phyloP scores from a whole-genome alignment of 1,140 invertebrate species.

The Mya arenaria region DNA sequence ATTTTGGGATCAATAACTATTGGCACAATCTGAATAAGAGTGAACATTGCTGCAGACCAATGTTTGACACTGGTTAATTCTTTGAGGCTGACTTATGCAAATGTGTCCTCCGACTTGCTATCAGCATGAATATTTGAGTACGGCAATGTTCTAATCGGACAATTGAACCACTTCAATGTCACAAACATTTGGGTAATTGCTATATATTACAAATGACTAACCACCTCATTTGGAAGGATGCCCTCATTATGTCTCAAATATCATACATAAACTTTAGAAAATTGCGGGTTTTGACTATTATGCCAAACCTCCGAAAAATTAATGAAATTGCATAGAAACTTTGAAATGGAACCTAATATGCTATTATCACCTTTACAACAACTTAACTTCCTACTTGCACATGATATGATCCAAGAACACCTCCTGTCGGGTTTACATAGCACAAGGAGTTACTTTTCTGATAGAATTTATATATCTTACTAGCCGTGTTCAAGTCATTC shows the following conservation, averaged over 20 bases:
- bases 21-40: neutral
- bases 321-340: neutral
- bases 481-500: neutral
- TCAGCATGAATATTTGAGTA: no score
- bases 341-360: conserved; percentile 27
- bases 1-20: neutral
- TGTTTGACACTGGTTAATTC: no score
- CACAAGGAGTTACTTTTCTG: neutral
- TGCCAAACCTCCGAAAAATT: conserved; percentile 26
- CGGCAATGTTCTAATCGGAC: no score
- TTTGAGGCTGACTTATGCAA: no score
- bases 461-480: conserved; percentile 17
- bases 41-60: conserved; percentile 22
- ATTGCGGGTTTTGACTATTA: conserved; percentile 9
- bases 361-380: neutral
- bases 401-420: neutral
- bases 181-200: no score
- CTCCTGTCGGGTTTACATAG: neutral
- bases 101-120: no score
- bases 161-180: no score
- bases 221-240: neutral
- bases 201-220: neutral
- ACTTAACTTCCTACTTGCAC: neutral
- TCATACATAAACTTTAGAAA: conserved; percentile 24
- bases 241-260: conserved; percentile 23